phyloP scores from a whole-genome alignment of 2,888 invertebrate genomes.

The Hybos culiciformis region DNA sequence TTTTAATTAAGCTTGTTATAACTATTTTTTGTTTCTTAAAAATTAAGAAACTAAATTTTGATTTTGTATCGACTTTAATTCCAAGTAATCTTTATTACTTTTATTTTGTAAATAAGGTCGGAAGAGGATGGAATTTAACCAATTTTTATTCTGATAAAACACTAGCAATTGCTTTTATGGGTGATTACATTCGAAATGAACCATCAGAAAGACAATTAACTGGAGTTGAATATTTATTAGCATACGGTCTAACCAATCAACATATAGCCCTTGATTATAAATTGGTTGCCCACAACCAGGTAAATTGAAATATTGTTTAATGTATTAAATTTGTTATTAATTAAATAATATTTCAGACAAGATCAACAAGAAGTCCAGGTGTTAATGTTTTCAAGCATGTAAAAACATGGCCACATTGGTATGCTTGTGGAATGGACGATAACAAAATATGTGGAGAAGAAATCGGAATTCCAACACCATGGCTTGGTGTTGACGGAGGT shows the following conservation, averaged over 20 bases:
- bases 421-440: constrained; percentile 24
- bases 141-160: constrained; percentile 40
- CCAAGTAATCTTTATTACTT: no score
- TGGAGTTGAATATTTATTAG: constrained; percentile 35
- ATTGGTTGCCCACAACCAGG: constrained; percentile 41
- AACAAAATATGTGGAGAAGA: constrained; percentile 27
- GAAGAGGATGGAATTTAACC: constrained; percentile 39
- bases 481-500: no score
- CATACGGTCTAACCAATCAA: constrained; percentile 32
- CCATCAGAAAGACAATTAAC: constrained; percentile 36
- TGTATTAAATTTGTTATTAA: not conserved
- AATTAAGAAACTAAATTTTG: no score
- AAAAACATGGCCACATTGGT: constrained; percentile 38
- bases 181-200: constrained; percentile 35
- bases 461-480: constrained; percentile 24
- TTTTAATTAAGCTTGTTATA: no score
- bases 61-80: no score
- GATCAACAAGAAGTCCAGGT: constrained; percentile 38
- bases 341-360: constrained; percentile 25
- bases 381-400: constrained; percentile 37
- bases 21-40: no score
- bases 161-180: constrained; percentile 39
- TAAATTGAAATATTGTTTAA: constrained; percentile 12
- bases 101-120: no score
- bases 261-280: constrained; percentile 36